Base-by-base conservation (phyloP, 2,113 vertebrate species). In the Heloderma charlesbogerti region DNA sequence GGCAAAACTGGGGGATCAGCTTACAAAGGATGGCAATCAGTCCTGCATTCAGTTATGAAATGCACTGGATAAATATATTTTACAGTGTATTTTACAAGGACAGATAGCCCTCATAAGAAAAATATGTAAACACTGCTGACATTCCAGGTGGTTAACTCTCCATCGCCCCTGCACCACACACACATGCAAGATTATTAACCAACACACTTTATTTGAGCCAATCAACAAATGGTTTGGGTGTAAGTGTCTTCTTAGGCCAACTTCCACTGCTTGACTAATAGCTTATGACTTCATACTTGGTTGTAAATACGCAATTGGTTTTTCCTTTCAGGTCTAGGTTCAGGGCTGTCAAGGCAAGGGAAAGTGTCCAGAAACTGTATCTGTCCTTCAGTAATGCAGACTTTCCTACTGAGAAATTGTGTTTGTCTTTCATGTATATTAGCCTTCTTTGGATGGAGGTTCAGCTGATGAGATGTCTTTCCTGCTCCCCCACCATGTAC, bases 71-170 rank as follows among this genome's bases (percentile, higher is more conserved):
- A 54, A 86, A 74, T 34, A 22, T 27, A 74, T 37, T 54, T 72
- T n/a, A 54, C 84, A 12, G 84, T 51, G 43, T 72, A 15, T 63
- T 86, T 72, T 86, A 48, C 40, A 60, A 60, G 80, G 34, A 43
- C 69, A 57, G n/a, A 40, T 71, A 40, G 31, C 54, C 45, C 48
- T 54, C 78, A 51, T 37, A 37, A 89, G 48, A 66, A 48, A 69
- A 81, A 81, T 80, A 82, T 71, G 48, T 89, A 89, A 72, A 89
- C 66, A 89, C 54, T 10, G 40, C 72, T 43, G 40, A 88, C 18
- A n/a, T 77, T 63, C 27, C 40, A 71, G 63, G 40, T 71, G 40
- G 82, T 63, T 63, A 43, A 40, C 7, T 84, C 57, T 84, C 57
- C 34, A 12, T 63, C 20, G 2, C 74, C 54, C n/a, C n/a, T n/a